A percentile compares a stretch with the other conserved stretches of the same genome.
Evolutionary conservation across 2,888 invertebrate species (phyloP).

Genomic region (Fabriciana adippe): DNA sequence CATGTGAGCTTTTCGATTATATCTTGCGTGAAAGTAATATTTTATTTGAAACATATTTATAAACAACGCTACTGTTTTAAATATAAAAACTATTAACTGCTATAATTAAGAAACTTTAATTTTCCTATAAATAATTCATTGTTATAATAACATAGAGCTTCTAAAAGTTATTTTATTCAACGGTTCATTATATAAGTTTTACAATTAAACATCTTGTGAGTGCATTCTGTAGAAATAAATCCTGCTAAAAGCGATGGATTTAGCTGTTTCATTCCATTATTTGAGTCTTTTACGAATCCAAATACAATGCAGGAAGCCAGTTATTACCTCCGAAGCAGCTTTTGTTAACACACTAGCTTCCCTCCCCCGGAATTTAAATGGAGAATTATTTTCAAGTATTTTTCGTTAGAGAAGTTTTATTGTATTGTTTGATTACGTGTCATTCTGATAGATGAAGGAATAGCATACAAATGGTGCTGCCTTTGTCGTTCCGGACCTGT

Average conservation of each 20-base stretch:
- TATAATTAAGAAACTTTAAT: no score
- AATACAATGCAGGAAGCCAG: conserved; percentile 53
- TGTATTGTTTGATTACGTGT: conserved; percentile 82
- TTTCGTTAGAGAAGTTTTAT: conserved; percentile 80
- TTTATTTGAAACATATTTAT: no score
- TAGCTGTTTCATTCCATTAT: conserved; percentile 59
- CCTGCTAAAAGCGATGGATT: conserved; percentile 53
- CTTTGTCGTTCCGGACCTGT: conserved; percentile 64
- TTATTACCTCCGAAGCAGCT: conserved; percentile 60
- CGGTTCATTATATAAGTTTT: conserved; percentile 14
- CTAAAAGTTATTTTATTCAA: conserved; percentile 4
- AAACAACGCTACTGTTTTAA: no score
- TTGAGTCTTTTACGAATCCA: conserved; percentile 33
- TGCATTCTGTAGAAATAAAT: conserved; percentile 53
- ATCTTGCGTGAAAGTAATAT: no score
- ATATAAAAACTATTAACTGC: no score
- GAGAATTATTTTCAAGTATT: conserved; percentile 81
- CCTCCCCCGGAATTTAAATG: conserved; percentile 80
- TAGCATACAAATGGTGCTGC: conserved; percentile 69
- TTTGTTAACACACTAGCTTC: conserved; percentile 66
- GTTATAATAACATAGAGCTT: neutral
- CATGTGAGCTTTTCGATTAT: no score
- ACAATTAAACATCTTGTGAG: conserved; percentile 41
- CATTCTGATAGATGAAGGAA: conserved; percentile 79
- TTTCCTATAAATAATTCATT: neutral